These are phyloP conservation scores for Polypedilum pembai DNA, from an alignment of 1,140 invertebrate genomes.

Conservation along the genomic window DNA sequence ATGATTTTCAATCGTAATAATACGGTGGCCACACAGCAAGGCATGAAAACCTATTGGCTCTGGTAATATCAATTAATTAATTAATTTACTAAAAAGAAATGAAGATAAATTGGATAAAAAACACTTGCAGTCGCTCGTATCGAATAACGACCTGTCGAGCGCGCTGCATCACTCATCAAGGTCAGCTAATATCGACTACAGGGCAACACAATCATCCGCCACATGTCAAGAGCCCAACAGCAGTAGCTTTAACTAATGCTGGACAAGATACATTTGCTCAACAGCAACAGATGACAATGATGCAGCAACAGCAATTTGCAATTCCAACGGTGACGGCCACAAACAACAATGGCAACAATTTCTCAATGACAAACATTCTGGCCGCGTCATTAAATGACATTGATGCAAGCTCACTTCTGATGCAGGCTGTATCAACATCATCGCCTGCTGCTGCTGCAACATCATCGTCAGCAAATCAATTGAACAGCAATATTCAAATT, in stretches of 20 bases:
- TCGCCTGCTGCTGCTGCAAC: too few relatives aligned
- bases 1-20: constrained; percentile 44
- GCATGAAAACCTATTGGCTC: constrained; percentile 44
- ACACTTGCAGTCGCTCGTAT: constrained; percentile 35
- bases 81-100: neutral
- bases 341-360: neutral
- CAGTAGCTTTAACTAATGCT: neutral
- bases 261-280: neutral
- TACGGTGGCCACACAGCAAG: constrained; percentile 43
- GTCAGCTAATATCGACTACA: constrained; percentile 41
- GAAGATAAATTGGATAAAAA: neutral
- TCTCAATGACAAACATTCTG: constrained; percentile 15
- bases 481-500: constrained; percentile 21
- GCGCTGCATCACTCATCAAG: constrained; percentile 42
- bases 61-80: neutral
- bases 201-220: constrained; percentile 43
- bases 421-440: neutral
- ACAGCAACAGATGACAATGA: neutral
- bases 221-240: constrained; percentile 35
- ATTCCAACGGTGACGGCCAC: neutral
- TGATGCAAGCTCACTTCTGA: neutral
- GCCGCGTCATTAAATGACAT: neutral
- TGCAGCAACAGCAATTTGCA: neutral
- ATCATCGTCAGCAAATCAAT: neutral
- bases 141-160: constrained; percentile 44